These are phyloP conservation scores for Rhynchotus rufescens DNA, from an alignment of 2,797 vertebrate genomes.

Conservation along the genomic window DNA sequence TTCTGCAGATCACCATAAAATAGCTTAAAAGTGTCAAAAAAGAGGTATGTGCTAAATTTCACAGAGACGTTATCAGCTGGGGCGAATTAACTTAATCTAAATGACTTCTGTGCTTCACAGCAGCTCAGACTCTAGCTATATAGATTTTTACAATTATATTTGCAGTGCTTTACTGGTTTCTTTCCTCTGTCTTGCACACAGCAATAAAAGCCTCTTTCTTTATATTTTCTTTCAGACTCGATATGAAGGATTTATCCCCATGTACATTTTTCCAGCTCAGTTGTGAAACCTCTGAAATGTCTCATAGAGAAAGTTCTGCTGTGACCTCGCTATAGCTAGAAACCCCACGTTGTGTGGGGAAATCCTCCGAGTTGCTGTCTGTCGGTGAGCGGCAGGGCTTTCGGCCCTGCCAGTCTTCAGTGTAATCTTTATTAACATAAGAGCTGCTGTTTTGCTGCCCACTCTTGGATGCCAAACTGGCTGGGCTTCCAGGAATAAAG, in stretches of 20 bases:
- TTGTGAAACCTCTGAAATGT: constrained; percentile 15
- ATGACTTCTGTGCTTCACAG: not conserved
- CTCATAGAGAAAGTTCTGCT: not conserved
- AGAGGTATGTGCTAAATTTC: not conserved
- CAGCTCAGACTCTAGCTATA: not conserved
- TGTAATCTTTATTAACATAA: constrained; percentile 60
- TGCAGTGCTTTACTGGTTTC: not conserved
- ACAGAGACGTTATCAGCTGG: not conserved
- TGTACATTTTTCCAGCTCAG: not conserved
- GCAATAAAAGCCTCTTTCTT: not conserved
- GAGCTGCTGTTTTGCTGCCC: constrained; percentile 21
- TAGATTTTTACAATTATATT: not conserved
- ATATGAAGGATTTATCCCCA: not conserved
- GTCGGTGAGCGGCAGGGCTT: not conserved
- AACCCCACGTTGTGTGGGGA: not conserved
- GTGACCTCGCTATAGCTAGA: not conserved
- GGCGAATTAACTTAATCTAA: not conserved
- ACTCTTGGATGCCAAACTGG: constrained; percentile 13
- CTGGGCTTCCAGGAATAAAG: constrained; percentile 18
- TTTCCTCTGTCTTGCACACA: not conserved
- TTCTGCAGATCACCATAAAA: not conserved
- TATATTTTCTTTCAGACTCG: not conserved
- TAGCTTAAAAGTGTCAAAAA: not conserved
- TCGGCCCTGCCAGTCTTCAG: constrained; percentile 36
- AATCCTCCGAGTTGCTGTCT: not conserved